A percentile compares a stretch with the other conserved stretches of the same genome.
Evolutionary conservation across 2,888 invertebrate species (phyloP).

Genomic region (Nymphalis c-album): DNA sequence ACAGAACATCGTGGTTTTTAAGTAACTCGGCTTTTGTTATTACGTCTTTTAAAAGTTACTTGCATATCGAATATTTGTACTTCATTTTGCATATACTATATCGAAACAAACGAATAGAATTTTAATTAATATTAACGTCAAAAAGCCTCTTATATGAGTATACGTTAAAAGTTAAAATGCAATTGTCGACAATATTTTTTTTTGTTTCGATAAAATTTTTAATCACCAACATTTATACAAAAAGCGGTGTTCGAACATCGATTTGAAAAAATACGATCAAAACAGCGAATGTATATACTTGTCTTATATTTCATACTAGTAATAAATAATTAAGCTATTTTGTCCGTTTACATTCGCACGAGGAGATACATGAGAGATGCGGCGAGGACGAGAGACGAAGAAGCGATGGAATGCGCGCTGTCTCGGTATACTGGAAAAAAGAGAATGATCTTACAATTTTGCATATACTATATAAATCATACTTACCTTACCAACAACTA

Average conservation of each 20-base stretch:
- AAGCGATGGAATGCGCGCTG: conserved; percentile 51
- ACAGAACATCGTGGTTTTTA: neutral
- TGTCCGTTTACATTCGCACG: conserved; percentile 64
- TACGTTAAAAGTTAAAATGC: conserved; percentile 7
- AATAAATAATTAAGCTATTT: conserved; percentile 67
- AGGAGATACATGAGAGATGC: conserved; percentile 64
- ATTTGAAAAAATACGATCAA: neutral
- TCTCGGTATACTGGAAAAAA: conserved; percentile 59
- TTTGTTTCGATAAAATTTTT: conserved; percentile 10
- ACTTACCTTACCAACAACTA: neutral
- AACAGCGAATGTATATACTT: conserved; percentile 21
- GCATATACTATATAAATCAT: neutral
- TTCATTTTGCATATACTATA: conserved; percentile 12
- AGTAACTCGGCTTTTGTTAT: conserved; percentile 32
- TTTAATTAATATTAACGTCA: conserved; percentile 6
- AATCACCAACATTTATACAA: conserved; percentile 34
- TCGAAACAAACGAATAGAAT: conserved; percentile 14
- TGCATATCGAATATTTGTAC: conserved; percentile 24
- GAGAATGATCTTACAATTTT: conserved; percentile 11
- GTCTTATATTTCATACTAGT: conserved; percentile 49
- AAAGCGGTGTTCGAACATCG: conserved; percentile 34
- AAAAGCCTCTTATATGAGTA: conserved; percentile 23
- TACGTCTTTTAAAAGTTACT: conserved; percentile 25
- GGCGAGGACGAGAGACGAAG: conserved; percentile 52
- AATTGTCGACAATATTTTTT: conserved; percentile 17